These are phyloP conservation scores for Troides aeacus DNA, from an alignment of 2,888 invertebrate species.

Conservation along the genomic window DNA sequence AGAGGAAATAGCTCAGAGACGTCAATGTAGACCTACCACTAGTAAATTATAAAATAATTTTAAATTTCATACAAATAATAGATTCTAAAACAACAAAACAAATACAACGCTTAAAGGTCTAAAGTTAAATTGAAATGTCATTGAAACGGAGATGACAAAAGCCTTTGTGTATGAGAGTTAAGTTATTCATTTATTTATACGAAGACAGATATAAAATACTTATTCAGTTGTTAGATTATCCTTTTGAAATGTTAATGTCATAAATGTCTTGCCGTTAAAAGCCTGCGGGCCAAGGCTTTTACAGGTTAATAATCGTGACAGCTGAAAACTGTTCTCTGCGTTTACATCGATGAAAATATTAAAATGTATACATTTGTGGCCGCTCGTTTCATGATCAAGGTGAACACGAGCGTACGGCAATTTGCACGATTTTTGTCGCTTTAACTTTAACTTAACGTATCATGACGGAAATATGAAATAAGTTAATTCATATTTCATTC, in stretches of 20 bases:
- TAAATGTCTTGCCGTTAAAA: background rate
- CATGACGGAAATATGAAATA: background rate
- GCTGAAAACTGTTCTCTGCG: background rate
- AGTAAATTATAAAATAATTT: no score
- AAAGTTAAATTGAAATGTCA: background rate
- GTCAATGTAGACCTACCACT: no score
- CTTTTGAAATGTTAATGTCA: background rate
- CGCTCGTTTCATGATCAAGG: constrained; percentile 19
- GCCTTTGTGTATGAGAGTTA: background rate
- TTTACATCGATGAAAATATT: background rate
- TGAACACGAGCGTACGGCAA: constrained; percentile 9
- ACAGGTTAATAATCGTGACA: background rate
- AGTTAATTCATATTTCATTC: background rate
- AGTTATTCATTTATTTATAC: background rate
- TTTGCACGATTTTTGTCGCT: constrained; percentile 26
- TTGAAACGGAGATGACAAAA: background rate
- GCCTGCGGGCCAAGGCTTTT: background rate
- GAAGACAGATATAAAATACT: background rate
- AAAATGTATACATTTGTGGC: background rate
- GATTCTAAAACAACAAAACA: background rate
- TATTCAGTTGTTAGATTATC: background rate
- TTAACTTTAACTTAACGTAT: constrained; percentile 10
- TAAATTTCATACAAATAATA: no score
- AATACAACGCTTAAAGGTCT: background rate
- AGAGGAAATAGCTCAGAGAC: no score